Base-by-base conservation (phyloP, 2,113 vertebrate genomes). In the Cavia porcellus region DNA sequence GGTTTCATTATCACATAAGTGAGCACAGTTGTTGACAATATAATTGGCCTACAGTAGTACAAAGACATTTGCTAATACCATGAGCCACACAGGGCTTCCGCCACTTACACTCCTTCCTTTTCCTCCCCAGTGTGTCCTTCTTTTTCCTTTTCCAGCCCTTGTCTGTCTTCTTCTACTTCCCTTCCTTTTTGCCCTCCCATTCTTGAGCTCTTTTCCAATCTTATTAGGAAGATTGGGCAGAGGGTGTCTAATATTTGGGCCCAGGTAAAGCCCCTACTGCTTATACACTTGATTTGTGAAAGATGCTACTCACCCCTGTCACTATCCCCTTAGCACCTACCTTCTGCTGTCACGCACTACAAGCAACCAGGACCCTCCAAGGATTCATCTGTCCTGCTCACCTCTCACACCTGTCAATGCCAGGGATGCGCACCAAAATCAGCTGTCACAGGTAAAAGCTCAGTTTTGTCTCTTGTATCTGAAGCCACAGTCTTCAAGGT, bases 251-350 rank as follows among this genome's bases (percentile, higher is more conserved):
- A 13, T n/a, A 74, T 79, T 79, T 17, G 30, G 9, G 3, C 10
- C 55, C 50, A 17, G 2, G 11, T 66, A 52, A 90, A 25, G 81
- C 25, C 68, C 84, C 24, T 30, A 47, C 57, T 32, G 38, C 7
- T 75, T 42, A 14, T 0, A 30, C 24, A 62, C 25, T 81, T 15
- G n/a, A 11, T 30, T 35, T 45, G 0, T 38, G 35, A 52, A 94
- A 50, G 57, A 17, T n/a, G 15, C 17, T 59, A 3, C 45, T n/a
- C 25, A 11, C 1, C 0, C 25, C 50, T 13, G 0, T 52, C 7
- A 35, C 20, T 59, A 66, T n/a, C 52, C 25, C 32, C 47, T 82
- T 59, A 38, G 38, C 72, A 28, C 15, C 32, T 38, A 68, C 10
- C 19, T 74, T 75, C 84, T 83, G 68, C 14, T 55, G 17, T 17